These are phyloP conservation scores for Microplitis manilae DNA, from an alignment of 2,888 invertebrate genomes.

Conservation along the genomic window DNA sequence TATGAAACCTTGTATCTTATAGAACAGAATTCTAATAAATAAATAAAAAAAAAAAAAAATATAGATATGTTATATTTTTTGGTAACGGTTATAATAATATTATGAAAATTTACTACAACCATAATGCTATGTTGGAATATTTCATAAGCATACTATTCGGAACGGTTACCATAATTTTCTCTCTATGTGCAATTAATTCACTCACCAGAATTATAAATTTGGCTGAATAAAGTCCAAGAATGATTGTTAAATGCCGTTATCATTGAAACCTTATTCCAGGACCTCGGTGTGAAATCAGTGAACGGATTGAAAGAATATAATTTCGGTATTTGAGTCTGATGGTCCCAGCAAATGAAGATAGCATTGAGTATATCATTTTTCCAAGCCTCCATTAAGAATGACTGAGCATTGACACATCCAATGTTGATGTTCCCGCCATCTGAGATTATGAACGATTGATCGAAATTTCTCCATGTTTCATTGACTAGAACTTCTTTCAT, in stretches of 20 bases:
- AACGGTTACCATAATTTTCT: too few species aligned
- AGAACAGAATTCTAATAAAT: too few species aligned
- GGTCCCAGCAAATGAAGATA: not conserved
- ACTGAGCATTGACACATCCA: not conserved
- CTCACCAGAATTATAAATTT: not conserved
- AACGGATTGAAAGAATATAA: not conserved
- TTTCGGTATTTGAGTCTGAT: not conserved
- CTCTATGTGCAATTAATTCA: too few species aligned
- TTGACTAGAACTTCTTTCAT: not conserved
- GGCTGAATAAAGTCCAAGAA: not conserved
- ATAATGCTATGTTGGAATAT: too few species aligned
- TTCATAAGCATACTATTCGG: too few species aligned
- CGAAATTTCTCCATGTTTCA: not conserved
- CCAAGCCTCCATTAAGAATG: not conserved
- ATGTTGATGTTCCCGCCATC: not conserved
- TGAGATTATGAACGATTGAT: not conserved
- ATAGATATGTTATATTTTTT: too few species aligned
- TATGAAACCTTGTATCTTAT: too few species aligned
- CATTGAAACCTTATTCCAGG: not conserved
- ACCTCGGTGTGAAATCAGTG: not conserved
- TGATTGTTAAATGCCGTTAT: not conserved
- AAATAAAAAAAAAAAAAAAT: too few species aligned
- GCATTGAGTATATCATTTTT: not conserved
- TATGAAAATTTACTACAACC: too few species aligned
- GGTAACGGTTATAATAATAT: too few species aligned